Percentiles rank a stretch among this genome's conserved stretches.
Evolutionary conservation across 2,888 invertebrate genomes (phyloP).

Genomic region (Dryadula phaetusa): DNA sequence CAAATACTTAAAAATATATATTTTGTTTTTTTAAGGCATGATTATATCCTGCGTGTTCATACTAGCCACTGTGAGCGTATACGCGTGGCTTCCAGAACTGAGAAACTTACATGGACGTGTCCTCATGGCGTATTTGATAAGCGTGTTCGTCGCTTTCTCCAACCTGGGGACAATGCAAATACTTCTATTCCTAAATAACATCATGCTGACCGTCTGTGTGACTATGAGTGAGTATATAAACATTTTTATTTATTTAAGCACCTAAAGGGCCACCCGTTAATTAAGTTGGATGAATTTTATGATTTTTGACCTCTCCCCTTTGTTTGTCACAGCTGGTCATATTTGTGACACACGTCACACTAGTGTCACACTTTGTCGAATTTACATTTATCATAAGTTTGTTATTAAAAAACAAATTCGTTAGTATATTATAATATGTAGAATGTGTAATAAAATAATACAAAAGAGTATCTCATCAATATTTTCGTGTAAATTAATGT

Average conservation of each 20-base stretch:
- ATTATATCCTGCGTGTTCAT: constrained; percentile 90
- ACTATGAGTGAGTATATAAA: constrained; percentile 42
- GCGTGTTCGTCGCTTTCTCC: constrained; percentile 86
- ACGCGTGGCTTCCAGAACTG: constrained; percentile 88
- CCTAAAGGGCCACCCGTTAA: no score
- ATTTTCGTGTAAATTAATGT: not conserved
- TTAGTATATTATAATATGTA: no score
- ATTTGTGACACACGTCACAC: no score
- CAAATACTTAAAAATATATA: no score
- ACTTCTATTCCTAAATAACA: constrained; percentile 54
- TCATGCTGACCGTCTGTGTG: constrained; percentile 48
- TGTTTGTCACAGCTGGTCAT: no score
- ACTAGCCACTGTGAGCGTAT: constrained; percentile 88
- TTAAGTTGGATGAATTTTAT: no score
- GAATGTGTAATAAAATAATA: no score
- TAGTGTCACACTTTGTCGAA: no score
- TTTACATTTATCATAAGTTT: no score
- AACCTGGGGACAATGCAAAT: constrained; percentile 83
- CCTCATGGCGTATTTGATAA: constrained; percentile 89
- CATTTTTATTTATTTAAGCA: not conserved
- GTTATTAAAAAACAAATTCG: not conserved
- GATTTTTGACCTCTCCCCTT: no score
- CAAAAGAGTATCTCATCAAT: not conserved
- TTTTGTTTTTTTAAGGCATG: constrained; percentile 82
- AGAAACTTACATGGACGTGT: constrained; percentile 90